Evolutionary conservation across 1,140 invertebrate species (phyloP).

Genomic region (Listronotus oregonensis): DNA sequence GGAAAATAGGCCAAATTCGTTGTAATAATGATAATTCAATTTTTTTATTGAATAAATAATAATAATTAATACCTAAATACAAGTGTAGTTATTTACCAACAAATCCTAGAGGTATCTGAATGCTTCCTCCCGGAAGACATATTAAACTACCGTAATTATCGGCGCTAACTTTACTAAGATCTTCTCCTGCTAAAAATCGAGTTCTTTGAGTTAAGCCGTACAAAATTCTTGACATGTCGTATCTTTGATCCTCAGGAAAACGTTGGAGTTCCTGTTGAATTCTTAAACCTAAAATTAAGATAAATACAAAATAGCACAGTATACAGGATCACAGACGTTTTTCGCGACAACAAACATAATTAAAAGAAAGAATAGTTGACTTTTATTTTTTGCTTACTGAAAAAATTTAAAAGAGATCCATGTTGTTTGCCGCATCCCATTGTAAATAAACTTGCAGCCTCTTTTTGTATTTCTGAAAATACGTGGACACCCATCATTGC

Average conservation of each 20-base stretch:
- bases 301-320: too few species aligned
- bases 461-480: constrained; percentile 67
- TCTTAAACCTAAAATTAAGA: constrained; percentile 57
- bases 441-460: constrained; percentile 64
- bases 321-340: too few species aligned
- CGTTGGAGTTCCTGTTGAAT: constrained; percentile 70
- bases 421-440: constrained; percentile 64
- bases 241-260: constrained; percentile 70
- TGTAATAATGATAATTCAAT: too few species aligned
- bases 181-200: constrained; percentile 65
- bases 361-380: too few species aligned
- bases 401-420: constrained; percentile 66
- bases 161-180: constrained; percentile 67
- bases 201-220: constrained; percentile 67
- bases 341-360: too few species aligned
- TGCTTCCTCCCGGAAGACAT: constrained; percentile 69
- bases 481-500: constrained; percentile 67
- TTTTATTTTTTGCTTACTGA: constrained; percentile 53
- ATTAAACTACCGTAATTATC: constrained; percentile 70
- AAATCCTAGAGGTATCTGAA: constrained; percentile 64
- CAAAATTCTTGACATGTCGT: constrained; percentile 68
- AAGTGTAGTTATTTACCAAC: constrained; percentile 27
- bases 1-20: too few species aligned
- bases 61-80: too few species aligned
- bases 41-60: too few species aligned